Percentiles rank a stretch among this genome's conserved stretches.
Conservation (phyloP, 2,888 invertebrate genomes). For the Conus canariensis region DNA sequence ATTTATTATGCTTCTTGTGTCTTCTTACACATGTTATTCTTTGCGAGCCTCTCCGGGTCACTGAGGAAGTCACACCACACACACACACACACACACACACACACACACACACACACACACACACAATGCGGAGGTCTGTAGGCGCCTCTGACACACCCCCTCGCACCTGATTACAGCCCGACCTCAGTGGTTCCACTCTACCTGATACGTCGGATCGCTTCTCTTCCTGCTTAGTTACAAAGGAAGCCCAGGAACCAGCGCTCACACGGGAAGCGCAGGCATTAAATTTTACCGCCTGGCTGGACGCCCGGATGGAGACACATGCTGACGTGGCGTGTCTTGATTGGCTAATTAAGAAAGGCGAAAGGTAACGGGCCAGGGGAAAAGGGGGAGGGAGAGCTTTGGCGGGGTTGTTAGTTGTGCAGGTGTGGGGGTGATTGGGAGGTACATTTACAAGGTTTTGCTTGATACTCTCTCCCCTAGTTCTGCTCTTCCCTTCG, state of each 20-base stretch:
- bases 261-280: slow-evolving; percentile 4
- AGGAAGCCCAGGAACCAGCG: not conserved
- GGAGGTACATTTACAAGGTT: not conserved
- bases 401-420: not conserved
- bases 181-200: too few relatives aligned
- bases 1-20: not conserved
- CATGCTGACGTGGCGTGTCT: slow-evolving; percentile 3
- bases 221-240: slow-evolving; percentile 14
- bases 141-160: not conserved
- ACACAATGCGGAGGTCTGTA: too few relatives aligned
- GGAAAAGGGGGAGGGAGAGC: slow-evolving; percentile 9
- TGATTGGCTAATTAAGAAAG: slow-evolving; percentile 13
- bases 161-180: too few relatives aligned
- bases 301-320: not conserved
- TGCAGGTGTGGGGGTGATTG: not conserved
- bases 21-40: not conserved
- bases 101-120: not conserved
- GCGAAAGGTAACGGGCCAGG: not conserved
- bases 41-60: not conserved
- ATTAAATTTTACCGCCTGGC: slow-evolving; percentile 5
- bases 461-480: not conserved
- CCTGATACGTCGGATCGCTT: not conserved
- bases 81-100: too few relatives aligned
- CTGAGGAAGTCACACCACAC: not conserved
- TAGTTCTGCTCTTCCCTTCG: not conserved